Evolutionary conservation across 2,888 invertebrate species (phyloP).

Genomic region (Luperina testacea): DNA sequence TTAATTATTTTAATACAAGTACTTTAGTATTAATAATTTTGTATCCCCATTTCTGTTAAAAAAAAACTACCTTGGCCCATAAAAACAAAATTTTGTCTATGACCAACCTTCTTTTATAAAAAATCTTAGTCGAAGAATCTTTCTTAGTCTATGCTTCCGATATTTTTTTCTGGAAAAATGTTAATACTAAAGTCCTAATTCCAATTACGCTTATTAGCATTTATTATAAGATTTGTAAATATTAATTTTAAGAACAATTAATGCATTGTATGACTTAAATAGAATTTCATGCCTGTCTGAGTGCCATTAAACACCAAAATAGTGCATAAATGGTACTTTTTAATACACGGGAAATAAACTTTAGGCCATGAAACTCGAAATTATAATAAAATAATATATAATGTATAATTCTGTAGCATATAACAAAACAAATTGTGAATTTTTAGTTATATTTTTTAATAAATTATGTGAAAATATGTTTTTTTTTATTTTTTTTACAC

Average conservation of each 20-base stretch:
- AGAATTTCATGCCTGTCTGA: constrained; percentile 15
- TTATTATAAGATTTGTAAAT: constrained; percentile 62
- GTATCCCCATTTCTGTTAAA: not conserved
- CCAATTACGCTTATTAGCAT: constrained; percentile 63
- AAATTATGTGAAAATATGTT: constrained; percentile 64
- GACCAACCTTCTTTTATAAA: not conserved
- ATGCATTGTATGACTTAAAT: constrained; percentile 47
- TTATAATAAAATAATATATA: constrained; percentile 63
- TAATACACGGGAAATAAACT: constrained; percentile 11
- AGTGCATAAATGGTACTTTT: constrained; percentile 44
- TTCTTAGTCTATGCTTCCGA: not conserved
- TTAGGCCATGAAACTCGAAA: constrained; percentile 56
- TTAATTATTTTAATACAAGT: constrained; percentile 47
- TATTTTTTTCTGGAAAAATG: not conserved
- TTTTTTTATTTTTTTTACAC: too few relatives aligned
- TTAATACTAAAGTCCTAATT: constrained; percentile 54
- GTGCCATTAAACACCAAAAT: constrained; percentile 55
- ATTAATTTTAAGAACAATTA: constrained; percentile 47
- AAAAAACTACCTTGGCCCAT: not conserved
- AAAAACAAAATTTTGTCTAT: constrained; percentile 16
- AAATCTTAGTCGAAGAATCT: not conserved
- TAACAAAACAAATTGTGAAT: constrained; percentile 60
- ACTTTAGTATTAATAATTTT: constrained; percentile 58
- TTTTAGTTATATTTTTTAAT: constrained; percentile 65
- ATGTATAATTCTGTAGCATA: constrained; percentile 55